Evolutionary conservation across 2,113 vertebrate species (phyloP), one percentile per base, ranked within the genome.

Genomic region (Leptobrachium ailaonicum): DNA sequence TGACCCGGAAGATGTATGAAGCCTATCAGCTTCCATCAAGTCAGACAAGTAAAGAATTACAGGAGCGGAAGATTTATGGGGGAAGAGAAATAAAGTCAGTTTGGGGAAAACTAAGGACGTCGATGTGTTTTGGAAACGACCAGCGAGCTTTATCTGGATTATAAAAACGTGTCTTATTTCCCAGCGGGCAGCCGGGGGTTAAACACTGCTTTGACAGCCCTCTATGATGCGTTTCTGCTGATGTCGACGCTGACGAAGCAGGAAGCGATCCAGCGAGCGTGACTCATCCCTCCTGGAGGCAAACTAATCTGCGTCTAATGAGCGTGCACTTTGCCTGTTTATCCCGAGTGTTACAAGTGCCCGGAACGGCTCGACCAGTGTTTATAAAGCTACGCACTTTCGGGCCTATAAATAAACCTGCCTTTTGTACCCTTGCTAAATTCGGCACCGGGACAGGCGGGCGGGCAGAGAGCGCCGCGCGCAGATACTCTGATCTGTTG

Each of bases 321-420:
- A 71, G 68, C 44, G 14, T 53, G 68, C 68, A 71, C 44, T 71
- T 40, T 50, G 44, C 6, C 12, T 70, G 68, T 50, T 20, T 50
- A 50, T 47, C 9, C 62, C 62, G 40, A 13, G 62, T 20, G 13
- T 40, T 13, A 14, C 4, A 7, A 71, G 68, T 32, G 68, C 45
- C 50, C 11, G 11, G 43, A 6, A 14, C 43, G n/a, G 68, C 43
- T 41, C 44, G 4, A 40, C 6, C 62, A 20, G 9, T 20, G n/a
- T 20, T 64, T 20, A 64, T 64, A 32, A 64, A 47, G 43, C 44
- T 50, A 71, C 68, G n/a, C 68, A 71, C 44, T 71, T 50, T 20
- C 12, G 8, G 42, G 14, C 68, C 68, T 71, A 71, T n/a, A 71
- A 71, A 71, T 71, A 71, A 71, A 45, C 67, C n/a, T 2, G 40